Conservation (phyloP, 2,113 vertebrate genomes). For the Phasianus colchicus region DNA sequence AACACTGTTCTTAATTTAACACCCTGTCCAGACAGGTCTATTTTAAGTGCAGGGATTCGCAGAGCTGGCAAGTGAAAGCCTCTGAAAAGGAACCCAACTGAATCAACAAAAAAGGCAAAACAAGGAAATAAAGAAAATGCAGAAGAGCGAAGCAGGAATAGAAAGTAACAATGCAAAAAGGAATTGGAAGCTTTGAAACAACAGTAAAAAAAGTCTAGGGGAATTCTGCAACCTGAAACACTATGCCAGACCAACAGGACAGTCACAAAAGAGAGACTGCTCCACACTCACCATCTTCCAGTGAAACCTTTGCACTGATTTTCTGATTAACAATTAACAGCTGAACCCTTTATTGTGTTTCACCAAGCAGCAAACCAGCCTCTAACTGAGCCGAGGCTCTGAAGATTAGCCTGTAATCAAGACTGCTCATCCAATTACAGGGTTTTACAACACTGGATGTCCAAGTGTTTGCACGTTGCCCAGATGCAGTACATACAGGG, state of each 20-base stretch:
- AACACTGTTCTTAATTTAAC: not conserved
- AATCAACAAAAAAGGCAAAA: conserved; percentile 44
- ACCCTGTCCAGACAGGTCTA: not conserved
- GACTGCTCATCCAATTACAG: not conserved
- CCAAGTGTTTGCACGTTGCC: not conserved
- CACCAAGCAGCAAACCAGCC: not conserved
- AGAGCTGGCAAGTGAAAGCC: not conserved
- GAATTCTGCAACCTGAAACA: not conserved
- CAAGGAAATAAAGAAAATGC: conserved; percentile 42
- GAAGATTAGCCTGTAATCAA: not conserved
- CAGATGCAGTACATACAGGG: not conserved
- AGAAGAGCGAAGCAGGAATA: conserved; percentile 54
- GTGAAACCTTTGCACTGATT: not conserved
- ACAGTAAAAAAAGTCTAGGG: not conserved
- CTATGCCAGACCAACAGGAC: accelerated
- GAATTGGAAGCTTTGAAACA: not conserved
- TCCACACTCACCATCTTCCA: not conserved
- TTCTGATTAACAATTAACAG: not conserved
- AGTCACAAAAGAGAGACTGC: not conserved
- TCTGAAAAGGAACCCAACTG: conserved; percentile 23
- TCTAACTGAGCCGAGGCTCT: not conserved
- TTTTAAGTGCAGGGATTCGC: not conserved
- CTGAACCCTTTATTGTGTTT: not conserved
- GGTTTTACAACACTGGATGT: not conserved
- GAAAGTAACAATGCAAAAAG: conserved; percentile 9